Percentiles rank a stretch among this genome's conserved stretches.
phyloP scores from a whole-genome alignment of 1,140 invertebrate genomes.

The Odontomachus brunneus region DNA sequence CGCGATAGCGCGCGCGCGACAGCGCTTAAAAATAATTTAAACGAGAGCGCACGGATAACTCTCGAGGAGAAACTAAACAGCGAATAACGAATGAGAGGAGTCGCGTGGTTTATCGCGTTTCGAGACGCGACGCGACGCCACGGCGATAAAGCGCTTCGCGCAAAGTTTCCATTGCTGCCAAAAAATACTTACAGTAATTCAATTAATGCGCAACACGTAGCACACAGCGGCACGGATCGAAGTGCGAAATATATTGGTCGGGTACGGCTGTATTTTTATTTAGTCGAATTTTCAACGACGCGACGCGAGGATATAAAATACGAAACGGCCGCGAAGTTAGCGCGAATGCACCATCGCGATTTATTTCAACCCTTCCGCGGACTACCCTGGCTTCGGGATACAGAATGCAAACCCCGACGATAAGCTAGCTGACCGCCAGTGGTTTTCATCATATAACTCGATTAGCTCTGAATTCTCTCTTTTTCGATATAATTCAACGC shows the following conservation, averaged over 20 bases:
- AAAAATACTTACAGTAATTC: conserved; percentile 60
- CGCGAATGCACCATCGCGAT: conserved; percentile 70
- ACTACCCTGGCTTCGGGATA: conserved; percentile 60
- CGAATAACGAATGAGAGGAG: neutral
- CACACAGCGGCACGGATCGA: conserved; percentile 34
- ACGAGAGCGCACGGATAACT: neutral
- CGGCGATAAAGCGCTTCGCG: conserved; percentile 37
- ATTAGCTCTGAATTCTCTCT: conserved; percentile 79
- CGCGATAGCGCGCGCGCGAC: neutral
- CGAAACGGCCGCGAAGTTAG: conserved; percentile 57
- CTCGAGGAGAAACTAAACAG: conserved; percentile 11
- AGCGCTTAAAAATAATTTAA: neutral
- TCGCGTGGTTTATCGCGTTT: conserved; percentile 13
- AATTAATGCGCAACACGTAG: conserved; percentile 60
- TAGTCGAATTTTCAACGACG: conserved; percentile 56
- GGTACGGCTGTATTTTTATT: conserved; percentile 56
- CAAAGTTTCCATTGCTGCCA: conserved; percentile 39
- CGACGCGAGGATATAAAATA: conserved; percentile 60
- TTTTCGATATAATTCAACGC: conserved; percentile 79
- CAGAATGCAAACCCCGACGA: conserved; percentile 76
- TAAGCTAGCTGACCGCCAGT: conserved; percentile 80
- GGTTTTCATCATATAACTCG: conserved; percentile 83
- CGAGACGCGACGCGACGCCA: neutral
- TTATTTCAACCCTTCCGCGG: conserved; percentile 76
- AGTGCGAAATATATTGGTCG: conserved; percentile 42